Evolutionary conservation across 2,113 vertebrate species (phyloP).

Genomic region (Bombycilla garrulus): DNA sequence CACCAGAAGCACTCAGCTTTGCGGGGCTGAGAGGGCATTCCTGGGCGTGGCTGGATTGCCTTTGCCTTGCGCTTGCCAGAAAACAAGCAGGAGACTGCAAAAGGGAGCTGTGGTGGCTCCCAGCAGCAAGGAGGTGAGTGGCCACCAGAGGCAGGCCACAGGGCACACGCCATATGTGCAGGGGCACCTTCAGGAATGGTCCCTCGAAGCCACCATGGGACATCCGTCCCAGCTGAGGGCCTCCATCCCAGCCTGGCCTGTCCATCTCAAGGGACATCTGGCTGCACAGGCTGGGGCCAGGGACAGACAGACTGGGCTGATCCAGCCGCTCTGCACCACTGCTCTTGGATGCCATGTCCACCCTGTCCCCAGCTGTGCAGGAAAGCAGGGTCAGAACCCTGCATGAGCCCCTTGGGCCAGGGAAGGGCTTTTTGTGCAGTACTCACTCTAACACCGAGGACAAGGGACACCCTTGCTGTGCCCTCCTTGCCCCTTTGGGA

Average conservation of each 20-base stretch:
- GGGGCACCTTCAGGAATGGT: not conserved
- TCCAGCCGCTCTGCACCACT: accelerated
- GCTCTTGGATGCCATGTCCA: not conserved
- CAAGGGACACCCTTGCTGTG: accelerated
- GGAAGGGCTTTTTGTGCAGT: not conserved
- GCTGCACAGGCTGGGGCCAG: not conserved
- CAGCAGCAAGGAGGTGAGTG: not conserved
- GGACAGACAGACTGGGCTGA: not conserved
- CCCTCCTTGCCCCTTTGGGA: not conserved
- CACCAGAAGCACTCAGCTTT: not conserved
- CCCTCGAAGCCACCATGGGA: not conserved
- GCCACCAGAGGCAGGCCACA: not conserved
- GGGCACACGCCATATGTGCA: not conserved
- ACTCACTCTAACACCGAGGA: not conserved
- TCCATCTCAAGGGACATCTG: not conserved
- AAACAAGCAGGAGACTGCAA: not conserved
- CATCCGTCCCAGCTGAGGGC: not conserved
- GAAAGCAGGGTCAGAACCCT: not conserved
- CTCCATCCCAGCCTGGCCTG: not conserved
- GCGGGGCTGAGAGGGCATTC: not conserved
- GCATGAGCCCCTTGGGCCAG: not conserved
- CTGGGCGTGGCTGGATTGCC: not conserved
- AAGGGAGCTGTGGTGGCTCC: not conserved
- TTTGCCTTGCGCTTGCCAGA: slow-evolving; percentile 28
- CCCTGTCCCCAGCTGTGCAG: not conserved